Evolutionary conservation across 2,797 vertebrate species (phyloP).

Genomic region (Sebastes itinus): DNA sequence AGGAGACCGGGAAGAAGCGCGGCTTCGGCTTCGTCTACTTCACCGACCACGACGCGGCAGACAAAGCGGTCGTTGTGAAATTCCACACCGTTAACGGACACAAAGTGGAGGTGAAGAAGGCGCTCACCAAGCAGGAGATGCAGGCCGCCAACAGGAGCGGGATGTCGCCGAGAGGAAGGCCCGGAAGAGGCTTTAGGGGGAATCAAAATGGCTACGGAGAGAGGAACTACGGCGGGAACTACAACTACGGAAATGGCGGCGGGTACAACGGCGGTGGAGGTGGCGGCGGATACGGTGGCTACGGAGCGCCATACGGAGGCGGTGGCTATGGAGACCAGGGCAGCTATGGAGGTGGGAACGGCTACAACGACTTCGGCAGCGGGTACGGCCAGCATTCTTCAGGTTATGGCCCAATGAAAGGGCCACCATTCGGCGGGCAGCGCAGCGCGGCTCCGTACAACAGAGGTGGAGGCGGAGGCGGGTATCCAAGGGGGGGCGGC

Average conservation of each 20-base stretch:
- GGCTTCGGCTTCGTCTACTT: slow-evolving; percentile 99
- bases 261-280: slow-evolving; percentile 70
- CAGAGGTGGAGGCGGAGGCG: slow-evolving; percentile 78
- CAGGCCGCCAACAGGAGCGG: slow-evolving; percentile 84
- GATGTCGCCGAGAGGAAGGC: slow-evolving; percentile 73
- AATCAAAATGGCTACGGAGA: slow-evolving; percentile 87
- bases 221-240: no score
- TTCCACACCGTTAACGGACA: slow-evolving; percentile 95
- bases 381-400: slow-evolving; percentile 93
- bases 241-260: slow-evolving; percentile 84
- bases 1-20: slow-evolving; percentile 94
- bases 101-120: slow-evolving; percentile 98
- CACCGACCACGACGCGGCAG: slow-evolving; percentile 93
- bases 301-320: slow-evolving; percentile 50
- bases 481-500: slow-evolving; percentile 38
- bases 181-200: slow-evolving; percentile 85
- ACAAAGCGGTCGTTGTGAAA: slow-evolving; percentile 95
- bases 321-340: slow-evolving; percentile 85
- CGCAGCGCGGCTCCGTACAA: slow-evolving; percentile 92
- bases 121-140: slow-evolving; percentile 96
- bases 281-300: slow-evolving; percentile 62
- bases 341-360: slow-evolving; percentile 89
- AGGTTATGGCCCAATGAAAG: slow-evolving; percentile 95
- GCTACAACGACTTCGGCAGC: slow-evolving; percentile 94
- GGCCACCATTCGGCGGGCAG: slow-evolving; percentile 75